These are phyloP conservation scores for Lagodon rhomboides DNA, from an alignment of 2,797 vertebrate genomes.

Conservation along the genomic window DNA sequence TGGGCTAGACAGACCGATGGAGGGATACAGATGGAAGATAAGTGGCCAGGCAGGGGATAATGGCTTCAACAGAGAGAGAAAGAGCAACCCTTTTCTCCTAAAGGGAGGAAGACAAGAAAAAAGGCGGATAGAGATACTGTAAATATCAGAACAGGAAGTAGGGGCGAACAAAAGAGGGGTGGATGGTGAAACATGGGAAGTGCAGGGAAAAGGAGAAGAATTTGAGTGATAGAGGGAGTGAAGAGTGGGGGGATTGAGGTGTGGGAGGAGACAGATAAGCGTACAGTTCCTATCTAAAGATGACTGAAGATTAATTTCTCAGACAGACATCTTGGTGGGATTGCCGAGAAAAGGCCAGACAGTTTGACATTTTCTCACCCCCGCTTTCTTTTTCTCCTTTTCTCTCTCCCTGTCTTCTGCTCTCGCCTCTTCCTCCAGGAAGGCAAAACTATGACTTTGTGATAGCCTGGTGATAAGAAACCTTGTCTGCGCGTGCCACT, in stretches of 20 bases:
- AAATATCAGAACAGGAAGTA: conserved; percentile 24
- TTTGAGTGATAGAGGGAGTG: conserved; percentile 20
- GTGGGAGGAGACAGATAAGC: conserved; percentile 59
- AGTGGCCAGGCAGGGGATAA: conserved; percentile 58
- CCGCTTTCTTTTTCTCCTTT: neutral
- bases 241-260: conserved; percentile 6
- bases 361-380: conserved; percentile 74
- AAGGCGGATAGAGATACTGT: conserved; percentile 16
- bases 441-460: conserved; percentile 56
- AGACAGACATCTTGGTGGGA: conserved; percentile 67
- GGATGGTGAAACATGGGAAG: conserved; percentile 2
- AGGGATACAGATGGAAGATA: conserved; percentile 65
- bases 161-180: neutral
- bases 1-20: conserved; percentile 51
- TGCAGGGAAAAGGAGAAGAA: neutral
- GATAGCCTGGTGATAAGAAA: conserved; percentile 72
- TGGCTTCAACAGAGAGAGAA: conserved; percentile 51
- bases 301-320: conserved; percentile 80
- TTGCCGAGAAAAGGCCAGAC: conserved; percentile 75
- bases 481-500: conserved; percentile 39
- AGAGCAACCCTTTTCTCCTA: conserved; percentile 24
- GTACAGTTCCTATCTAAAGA: conserved; percentile 73
- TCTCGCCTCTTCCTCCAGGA: conserved; percentile 44
- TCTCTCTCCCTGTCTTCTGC: conserved; percentile 17
- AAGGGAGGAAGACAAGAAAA: conserved; percentile 9